A percentile compares a stretch with the other conserved stretches of the same genome.
These are phyloP conservation scores for Sarcophaga carnaria DNA, from an alignment of 2,888 invertebrate species.

Conservation along the genomic window DNA sequence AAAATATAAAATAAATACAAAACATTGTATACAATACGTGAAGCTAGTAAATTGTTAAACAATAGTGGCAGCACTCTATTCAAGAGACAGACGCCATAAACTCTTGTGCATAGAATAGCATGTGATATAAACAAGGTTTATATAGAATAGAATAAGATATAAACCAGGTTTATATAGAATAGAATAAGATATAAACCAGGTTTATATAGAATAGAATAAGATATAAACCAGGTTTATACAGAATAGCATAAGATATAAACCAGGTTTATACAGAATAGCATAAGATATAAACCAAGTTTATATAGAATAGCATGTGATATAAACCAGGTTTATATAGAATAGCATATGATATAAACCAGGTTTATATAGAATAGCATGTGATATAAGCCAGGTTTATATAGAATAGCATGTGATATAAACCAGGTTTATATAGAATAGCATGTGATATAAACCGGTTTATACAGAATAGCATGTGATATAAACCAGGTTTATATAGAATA, in stretches of 20 bases:
- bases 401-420: background rate
- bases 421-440: background rate
- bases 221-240: constrained; percentile 4
- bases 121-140: background rate
- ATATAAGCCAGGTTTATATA: background rate
- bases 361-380: background rate
- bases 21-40: too few species aligned
- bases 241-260: background rate
- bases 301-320: too few species aligned
- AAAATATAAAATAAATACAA: too few species aligned
- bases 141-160: background rate
- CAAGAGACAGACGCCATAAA: too few species aligned
- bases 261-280: background rate
- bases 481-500: too few species aligned
- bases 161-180: constrained; percentile 6
- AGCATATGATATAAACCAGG: background rate
- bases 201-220: background rate
- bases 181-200: background rate
- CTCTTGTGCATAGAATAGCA: too few species aligned
- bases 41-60: too few species aligned
- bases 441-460: too few species aligned
- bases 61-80: too few species aligned
- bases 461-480: too few species aligned
- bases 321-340: too few species aligned
- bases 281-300: too few species aligned